These are phyloP conservation scores for Diplosoma virens DNA, from an alignment of 23 tunicate species.

Conservation along the genomic window DNA sequence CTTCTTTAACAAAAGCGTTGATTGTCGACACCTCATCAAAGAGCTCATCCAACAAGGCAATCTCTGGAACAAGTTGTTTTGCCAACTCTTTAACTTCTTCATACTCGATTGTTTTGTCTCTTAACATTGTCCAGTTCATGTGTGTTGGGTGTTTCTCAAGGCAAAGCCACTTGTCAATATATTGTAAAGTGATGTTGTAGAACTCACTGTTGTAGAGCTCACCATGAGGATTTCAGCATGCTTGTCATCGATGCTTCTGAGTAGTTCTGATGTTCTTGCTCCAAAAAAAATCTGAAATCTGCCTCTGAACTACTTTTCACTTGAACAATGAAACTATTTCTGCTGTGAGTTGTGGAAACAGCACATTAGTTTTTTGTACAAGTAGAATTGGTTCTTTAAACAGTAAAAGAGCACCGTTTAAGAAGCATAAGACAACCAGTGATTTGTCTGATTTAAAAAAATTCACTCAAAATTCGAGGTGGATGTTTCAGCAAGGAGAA, in stretches of 20 bases:
- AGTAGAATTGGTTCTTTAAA: background rate
- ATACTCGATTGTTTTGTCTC: background rate
- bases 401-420: slow-evolving; percentile 11
- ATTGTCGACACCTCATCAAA: slow-evolving; percentile 43
- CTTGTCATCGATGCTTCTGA: slow-evolving; percentile 19
- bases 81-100: slow-evolving; percentile 33
- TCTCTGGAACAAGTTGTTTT: slow-evolving; percentile 20
- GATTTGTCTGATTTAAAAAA: slow-evolving; percentile 38
- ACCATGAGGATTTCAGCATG: slow-evolving; percentile 36
- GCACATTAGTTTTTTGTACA: slow-evolving; percentile 17
- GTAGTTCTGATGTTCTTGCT: slow-evolving; percentile 44
- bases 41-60: slow-evolving; percentile 52
- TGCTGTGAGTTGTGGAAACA: slow-evolving; percentile 26
- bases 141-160: slow-evolving; percentile 31
- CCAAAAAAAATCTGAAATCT: slow-evolving; percentile 36
- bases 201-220: slow-evolving; percentile 20
- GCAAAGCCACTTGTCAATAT: slow-evolving; percentile 49
- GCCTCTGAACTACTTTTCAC: slow-evolving; percentile 37
- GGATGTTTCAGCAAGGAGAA: background rate
- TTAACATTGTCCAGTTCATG: slow-evolving; percentile 46
- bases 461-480: slow-evolving; percentile 30
- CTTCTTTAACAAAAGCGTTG: slow-evolving; percentile 26
- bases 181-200: background rate
- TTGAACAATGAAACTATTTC: slow-evolving; percentile 7
- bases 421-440: slow-evolving; percentile 9